Evolutionary conservation across 1,140 invertebrate species (phyloP).

Genomic region (Sitophilus oryzae): DNA sequence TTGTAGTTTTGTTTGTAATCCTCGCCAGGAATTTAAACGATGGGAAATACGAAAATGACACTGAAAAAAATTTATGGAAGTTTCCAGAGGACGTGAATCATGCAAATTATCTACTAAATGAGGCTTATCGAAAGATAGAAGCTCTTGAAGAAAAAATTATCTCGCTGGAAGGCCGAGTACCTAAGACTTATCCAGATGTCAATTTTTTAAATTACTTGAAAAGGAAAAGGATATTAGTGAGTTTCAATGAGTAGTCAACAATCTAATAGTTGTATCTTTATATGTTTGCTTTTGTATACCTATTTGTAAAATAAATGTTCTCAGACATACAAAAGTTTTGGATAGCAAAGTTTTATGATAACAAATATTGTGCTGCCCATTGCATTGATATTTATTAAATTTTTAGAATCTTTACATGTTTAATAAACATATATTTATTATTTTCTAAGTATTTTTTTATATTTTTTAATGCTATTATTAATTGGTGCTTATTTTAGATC

Average conservation of each 20-base stretch:
- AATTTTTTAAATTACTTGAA: slow-evolving; percentile 86
- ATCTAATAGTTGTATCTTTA: too few relatives aligned
- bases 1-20: slow-evolving; percentile 21
- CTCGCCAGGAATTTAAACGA: slow-evolving; percentile 8
- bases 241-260: too few relatives aligned
- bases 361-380: too few relatives aligned
- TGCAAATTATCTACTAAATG: slow-evolving; percentile 29
- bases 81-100: slow-evolving; percentile 28
- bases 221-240: slow-evolving; percentile 85
- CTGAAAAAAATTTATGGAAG: slow-evolving; percentile 15
- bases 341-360: too few relatives aligned
- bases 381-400: too few relatives aligned
- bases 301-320: too few relatives aligned
- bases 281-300: too few relatives aligned
- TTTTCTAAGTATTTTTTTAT: too few relatives aligned
- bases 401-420: too few relatives aligned
- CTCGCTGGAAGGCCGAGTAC: slow-evolving; percentile 62
- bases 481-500: slow-evolving; percentile 63
- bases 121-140: slow-evolving; percentile 47
- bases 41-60: not conserved
- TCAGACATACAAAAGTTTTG: too few relatives aligned
- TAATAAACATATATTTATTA: too few relatives aligned
- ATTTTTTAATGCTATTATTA: too few relatives aligned
- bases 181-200: slow-evolving; percentile 84
- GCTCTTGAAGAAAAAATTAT: slow-evolving; percentile 66